These are phyloP conservation scores for Scelioninae gen. 1 DNA, from an alignment of 2,888 invertebrate genomes.

Conservation along the genomic window DNA sequence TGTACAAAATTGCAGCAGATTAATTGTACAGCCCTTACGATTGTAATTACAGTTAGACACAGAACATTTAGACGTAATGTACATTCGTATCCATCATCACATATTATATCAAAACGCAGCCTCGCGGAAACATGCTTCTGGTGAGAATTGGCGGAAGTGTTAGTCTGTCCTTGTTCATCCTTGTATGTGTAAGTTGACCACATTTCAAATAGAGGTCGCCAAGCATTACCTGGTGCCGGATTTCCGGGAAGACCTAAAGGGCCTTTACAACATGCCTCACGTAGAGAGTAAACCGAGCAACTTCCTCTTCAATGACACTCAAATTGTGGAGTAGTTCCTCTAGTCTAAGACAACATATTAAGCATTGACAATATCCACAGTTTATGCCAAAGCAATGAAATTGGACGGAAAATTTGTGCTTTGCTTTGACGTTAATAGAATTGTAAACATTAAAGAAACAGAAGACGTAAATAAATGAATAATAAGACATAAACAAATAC, in stretches of 20 bases:
- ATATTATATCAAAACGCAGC: slow-evolving; percentile 83
- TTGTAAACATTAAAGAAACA: too few species aligned
- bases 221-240: slow-evolving; percentile 91
- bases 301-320: slow-evolving; percentile 94
- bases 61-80: slow-evolving; percentile 38
- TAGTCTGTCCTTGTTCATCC: slow-evolving; percentile 90
- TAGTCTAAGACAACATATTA: slow-evolving; percentile 94
- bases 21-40: slow-evolving; percentile 14
- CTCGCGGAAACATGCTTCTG: slow-evolving; percentile 92
- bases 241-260: slow-evolving; percentile 93
- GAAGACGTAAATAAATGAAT: too few species aligned
- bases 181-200: slow-evolving; percentile 92
- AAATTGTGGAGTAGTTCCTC: slow-evolving; percentile 91
- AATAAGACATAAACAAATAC: neutral
- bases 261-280: slow-evolving; percentile 89
- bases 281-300: slow-evolving; percentile 90
- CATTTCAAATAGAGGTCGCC: slow-evolving; percentile 92
- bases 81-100: slow-evolving; percentile 53
- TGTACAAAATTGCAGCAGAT: slow-evolving; percentile 19
- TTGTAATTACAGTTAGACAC: slow-evolving; percentile 10
- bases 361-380: slow-evolving; percentile 83
- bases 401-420: too few species aligned
- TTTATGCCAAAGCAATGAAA: neutral
- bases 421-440: too few species aligned
- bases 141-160: slow-evolving; percentile 95